Percentiles rank a stretch among this genome's conserved stretches.
phyloP scores from a whole-genome alignment of 2,113 vertebrate species.

The Baryphthengus martii region DNA sequence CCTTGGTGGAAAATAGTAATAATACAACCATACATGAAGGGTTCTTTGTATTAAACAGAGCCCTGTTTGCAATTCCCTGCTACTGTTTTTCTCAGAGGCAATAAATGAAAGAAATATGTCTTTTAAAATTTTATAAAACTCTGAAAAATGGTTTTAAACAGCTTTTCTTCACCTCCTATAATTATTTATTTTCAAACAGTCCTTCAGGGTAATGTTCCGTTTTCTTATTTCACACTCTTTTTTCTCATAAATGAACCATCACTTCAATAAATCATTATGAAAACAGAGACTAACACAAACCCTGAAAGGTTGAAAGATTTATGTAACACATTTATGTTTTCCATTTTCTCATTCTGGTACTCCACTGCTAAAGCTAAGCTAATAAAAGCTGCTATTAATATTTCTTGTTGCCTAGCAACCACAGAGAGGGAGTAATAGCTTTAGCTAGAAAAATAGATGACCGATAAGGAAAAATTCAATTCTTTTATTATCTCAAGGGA shows the following conservation, averaged over 20 bases:
- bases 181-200: conserved; percentile 99
- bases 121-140: conserved; percentile 87
- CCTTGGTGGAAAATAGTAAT: conserved; percentile 12
- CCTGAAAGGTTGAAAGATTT: conserved; percentile 99
- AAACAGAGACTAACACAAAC: conserved; percentile 97
- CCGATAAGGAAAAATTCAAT: conserved; percentile 99
- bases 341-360: conserved; percentile 99
- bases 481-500: conserved; percentile 99
- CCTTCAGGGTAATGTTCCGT: conserved; percentile 97
- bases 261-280: conserved; percentile 98
- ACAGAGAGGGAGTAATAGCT: conserved; percentile 98
- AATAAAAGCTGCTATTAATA: conserved; percentile 99
- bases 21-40: neutral
- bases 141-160: conserved; percentile 87
- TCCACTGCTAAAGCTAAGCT: conserved; percentile 98
- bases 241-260: conserved; percentile 99
- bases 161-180: conserved; percentile 92
- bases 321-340: conserved; percentile 99
- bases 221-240: conserved; percentile 96
- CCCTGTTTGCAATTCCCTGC: conserved; percentile 40
- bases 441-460: conserved; percentile 99
- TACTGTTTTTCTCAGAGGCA: conserved; percentile 70
- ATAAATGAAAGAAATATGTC: conserved; percentile 77
- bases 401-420: conserved; percentile 99
- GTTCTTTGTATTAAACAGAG: conserved; percentile 45